Percentiles rank a stretch among this genome's conserved stretches.
phyloP scores from a whole-genome alignment of 2,113 vertebrate species.

The Xyrauchen texanus region DNA sequence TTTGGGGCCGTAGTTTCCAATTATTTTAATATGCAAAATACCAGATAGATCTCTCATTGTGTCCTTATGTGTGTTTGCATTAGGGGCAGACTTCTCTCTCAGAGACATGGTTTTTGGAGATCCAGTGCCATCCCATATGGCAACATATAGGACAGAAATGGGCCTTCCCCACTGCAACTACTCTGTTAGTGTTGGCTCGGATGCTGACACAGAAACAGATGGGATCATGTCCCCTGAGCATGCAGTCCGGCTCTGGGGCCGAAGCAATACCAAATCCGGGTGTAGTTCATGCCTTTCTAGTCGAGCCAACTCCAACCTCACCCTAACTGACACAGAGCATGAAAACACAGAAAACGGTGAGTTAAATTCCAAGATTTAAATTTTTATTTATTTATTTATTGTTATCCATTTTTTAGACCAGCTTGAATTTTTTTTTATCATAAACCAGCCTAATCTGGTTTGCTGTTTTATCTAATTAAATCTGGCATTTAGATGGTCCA shows the following conservation, averaged over 20 bases:
- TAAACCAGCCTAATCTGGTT: too few relatives aligned
- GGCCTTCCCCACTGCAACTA: constrained; percentile 89
- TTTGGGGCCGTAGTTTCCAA: background rate
- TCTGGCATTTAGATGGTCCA: too few relatives aligned
- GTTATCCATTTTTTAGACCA: too few relatives aligned
- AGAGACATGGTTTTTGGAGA: constrained; percentile 89
- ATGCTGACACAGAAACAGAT: constrained; percentile 89
- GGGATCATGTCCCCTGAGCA: constrained; percentile 90
- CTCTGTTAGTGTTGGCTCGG: constrained; percentile 86
- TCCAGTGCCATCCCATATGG: constrained; percentile 79
- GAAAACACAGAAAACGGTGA: constrained; percentile 95
- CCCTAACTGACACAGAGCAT: constrained; percentile 94
- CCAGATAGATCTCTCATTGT: background rate
- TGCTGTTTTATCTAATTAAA: too few relatives aligned
- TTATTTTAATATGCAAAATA: too few relatives aligned
- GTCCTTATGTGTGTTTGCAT: constrained; percentile 5
- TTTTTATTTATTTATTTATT: too few relatives aligned
- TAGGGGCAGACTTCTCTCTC: constrained; percentile 89
- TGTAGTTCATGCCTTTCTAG: constrained; percentile 97
- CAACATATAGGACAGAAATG: constrained; percentile 85
- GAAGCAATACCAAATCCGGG: constrained; percentile 88
- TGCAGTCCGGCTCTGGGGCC: constrained; percentile 87
- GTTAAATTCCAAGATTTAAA: constrained; percentile 9
- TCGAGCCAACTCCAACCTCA: constrained; percentile 96
- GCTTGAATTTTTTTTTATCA: too few relatives aligned